phyloP scores from a whole-genome alignment of 2,113 vertebrate genomes.

The Leptobrachium leishanense region DNA sequence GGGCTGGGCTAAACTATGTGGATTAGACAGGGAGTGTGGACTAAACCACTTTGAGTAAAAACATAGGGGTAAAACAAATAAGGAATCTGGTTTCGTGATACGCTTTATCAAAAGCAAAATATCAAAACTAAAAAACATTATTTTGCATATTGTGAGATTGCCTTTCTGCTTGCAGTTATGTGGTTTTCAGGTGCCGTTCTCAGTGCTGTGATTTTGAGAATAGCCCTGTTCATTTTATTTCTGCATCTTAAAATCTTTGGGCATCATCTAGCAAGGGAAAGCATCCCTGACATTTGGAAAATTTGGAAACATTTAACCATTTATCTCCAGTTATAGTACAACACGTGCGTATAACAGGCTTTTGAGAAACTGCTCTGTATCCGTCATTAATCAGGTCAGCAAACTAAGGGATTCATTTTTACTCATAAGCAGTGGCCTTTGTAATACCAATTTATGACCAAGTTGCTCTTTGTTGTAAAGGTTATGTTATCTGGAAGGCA shows the following conservation, averaged over 20 bases:
- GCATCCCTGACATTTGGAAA: slow-evolving; percentile 29
- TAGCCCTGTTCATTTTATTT: background rate
- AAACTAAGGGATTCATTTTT: slow-evolving; percentile 28
- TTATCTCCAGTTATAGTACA: slow-evolving; percentile 23
- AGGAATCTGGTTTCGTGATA: too few species aligned
- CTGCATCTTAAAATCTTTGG: background rate
- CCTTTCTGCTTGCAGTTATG: too few species aligned
- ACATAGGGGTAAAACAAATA: too few species aligned
- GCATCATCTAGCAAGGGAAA: slow-evolving; percentile 11
- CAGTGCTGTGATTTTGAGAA: background rate
- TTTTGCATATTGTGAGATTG: too few species aligned
- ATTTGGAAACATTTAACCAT: background rate
- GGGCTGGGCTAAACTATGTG: too few species aligned
- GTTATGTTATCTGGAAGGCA: slow-evolving; percentile 34
- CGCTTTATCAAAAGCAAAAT: too few species aligned
- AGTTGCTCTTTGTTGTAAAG: slow-evolving; percentile 39
- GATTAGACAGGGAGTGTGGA: too few species aligned
- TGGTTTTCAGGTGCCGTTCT: too few species aligned
- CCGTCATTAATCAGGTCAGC: slow-evolving; percentile 30
- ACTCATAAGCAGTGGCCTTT: slow-evolving; percentile 41
- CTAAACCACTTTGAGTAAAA: too few species aligned
- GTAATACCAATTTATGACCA: slow-evolving; percentile 35
- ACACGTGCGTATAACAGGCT: slow-evolving; percentile 1
- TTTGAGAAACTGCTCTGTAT: slow-evolving; percentile 3
- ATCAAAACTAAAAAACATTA: too few species aligned